Base-by-base conservation (phyloP, 35 echinoderm and acorn worm genomes). In the Apostichopus japonicus region DNA sequence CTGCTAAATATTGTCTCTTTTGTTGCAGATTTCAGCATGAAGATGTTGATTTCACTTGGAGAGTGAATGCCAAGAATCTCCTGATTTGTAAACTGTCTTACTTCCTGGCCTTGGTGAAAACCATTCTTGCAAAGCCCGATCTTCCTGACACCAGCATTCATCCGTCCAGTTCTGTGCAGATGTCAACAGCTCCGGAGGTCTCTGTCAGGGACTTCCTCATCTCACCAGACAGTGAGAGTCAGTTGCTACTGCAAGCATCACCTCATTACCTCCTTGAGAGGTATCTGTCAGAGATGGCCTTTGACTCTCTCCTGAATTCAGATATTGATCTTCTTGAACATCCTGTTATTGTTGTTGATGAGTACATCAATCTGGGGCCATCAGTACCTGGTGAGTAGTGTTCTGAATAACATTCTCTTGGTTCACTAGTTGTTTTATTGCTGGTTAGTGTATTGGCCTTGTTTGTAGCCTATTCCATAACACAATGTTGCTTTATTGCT, bases 191-290 rank as follows among this genome's bases (percentile, higher is more conserved):
- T 10, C 58, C 90, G 10, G 53, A 53, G 1, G 88, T 95, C 73
- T 58, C 80, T 0, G 72, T 88, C 57, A 79, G 80, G 22, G 86
- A 93, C 93, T 99, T 96, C 77, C 87, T 99, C 24, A 87, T 93
- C 53, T 84, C 97, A n/a, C 97, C 97, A 54, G 97, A 96, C 56
- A 95, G 87, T 87, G 97, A 96, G 88, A 91, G 92, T 88, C 59
- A 92, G 75, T 92, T 92, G 6, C 92, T 95, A 5, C 71, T 99
- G 23, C 24, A 87, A 51, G 95, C 92, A 14, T 88, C 93, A 55
- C 93, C 97, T 19, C 97, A 99, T 93, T 95, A 93, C 71, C 88
- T 99, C 23, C 89, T 99, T 21, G 97, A 99, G 79, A 82, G 95
- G 53, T 99, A 94, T 67, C 90, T 99, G 53, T 79, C 92, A 65